Evolutionary conservation across 2,113 vertebrate species (phyloP), one percentile per base, ranked within the genome.

Genomic region (Ivindomyrus marchei): DNA sequence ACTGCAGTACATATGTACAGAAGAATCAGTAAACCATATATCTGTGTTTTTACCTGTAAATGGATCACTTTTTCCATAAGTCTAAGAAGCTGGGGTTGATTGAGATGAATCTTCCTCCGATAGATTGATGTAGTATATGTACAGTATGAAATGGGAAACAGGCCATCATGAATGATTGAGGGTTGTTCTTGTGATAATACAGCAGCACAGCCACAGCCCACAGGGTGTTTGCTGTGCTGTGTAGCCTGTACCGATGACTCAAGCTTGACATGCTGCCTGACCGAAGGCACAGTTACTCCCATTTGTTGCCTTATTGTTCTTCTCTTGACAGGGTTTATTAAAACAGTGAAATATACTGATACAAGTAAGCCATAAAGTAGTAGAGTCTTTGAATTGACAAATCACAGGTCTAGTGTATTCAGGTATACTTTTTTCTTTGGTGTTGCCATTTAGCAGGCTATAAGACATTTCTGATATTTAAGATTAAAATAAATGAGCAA

Each of bases 241-340:
- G 31, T 53, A 88, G 17, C 85, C 85, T 77, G 88, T 80, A 52
- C 42, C 36, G 21, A 89, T 36, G 45, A 66, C 56, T 36, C 39
- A 47, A 58, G 56, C 42, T 74, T n/a, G n/a, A 66, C 58, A 13
- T 88, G 31, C 66, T 70, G 39, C 53, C 85, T 45, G 52, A 90
- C 50, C 53, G 84, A 90, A 85, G 74, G 86, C 53, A 77, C 84
- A 88, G 50, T 46, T 19, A 62, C 31, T 52, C 39, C 27, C 47
- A 83, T 91, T 49, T 56, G 89, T 83, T 88, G 90, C 90, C 90
- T 90, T 91, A 91, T 88, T 77, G 47, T 27, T 88, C 62, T 6
- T 90, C 36, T 88, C 19, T 77, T 13, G 62, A 88, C 56, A 90
- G 89, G 85, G 58, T 90, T 45, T 77, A 80, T 88, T 31, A 42